A percentile compares a stretch with the other conserved stretches of the same genome.
phyloP scores from a whole-genome alignment of 2,888 invertebrate species.

The Lucinisca nassula region DNA sequence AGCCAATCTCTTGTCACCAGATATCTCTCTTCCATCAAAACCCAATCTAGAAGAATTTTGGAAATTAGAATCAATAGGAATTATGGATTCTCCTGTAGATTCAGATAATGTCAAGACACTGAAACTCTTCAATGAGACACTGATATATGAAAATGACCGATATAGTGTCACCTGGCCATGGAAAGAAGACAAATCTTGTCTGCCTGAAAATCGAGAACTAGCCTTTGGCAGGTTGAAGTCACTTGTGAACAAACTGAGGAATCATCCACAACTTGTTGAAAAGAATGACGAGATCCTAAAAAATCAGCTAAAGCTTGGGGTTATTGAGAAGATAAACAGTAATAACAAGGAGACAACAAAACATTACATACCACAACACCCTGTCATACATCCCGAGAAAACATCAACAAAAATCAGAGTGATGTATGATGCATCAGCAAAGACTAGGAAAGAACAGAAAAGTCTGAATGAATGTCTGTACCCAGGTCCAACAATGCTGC shows the following conservation, averaged over 20 bases:
- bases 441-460: neutral
- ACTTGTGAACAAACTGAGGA: constrained; percentile 23
- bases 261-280: constrained; percentile 20
- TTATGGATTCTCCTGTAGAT: constrained; percentile 3
- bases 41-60: constrained; percentile 13
- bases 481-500: constrained; percentile 31
- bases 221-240: constrained; percentile 38
- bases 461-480: constrained; percentile 53
- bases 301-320: constrained; percentile 18
- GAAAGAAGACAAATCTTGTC: constrained; percentile 30
- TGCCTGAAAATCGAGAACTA: constrained; percentile 37
- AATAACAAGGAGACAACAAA: neutral
- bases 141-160: constrained; percentile 23
- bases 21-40: constrained; percentile 1
- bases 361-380: constrained; percentile 18
- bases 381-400: neutral
- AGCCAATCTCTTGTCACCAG: neutral
- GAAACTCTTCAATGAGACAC: neutral
- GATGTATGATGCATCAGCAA: constrained; percentile 28
- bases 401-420: neutral
- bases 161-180: constrained; percentile 53
- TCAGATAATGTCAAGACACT: neutral
- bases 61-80: neutral
- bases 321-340: constrained; percentile 21
- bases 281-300: constrained; percentile 24